Evolutionary conservation across 2,797 vertebrate species (phyloP), one percentile per base, ranked within the genome.

Genomic region (Apogon hyalosoma): DNA sequence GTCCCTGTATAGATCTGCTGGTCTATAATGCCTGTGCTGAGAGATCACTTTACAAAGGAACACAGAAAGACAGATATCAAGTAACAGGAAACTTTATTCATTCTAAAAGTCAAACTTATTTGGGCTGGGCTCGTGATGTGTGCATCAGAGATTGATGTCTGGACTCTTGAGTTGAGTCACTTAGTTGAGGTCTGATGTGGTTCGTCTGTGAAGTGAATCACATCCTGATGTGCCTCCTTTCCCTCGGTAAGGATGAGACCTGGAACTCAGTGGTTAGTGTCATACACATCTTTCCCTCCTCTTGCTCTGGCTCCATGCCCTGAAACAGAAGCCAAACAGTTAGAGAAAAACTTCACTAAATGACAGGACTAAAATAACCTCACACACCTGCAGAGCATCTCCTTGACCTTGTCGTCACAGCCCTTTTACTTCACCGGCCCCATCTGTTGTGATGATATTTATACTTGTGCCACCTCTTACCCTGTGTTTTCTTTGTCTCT

Each of bases 341-440:
- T 41, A 74, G 54, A 79, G 65, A 72, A 79, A 60, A 76, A 86
- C 79, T 63, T 75, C 45, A 55, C 53, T 84, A 63, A 83, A 75
- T 69, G 80, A 83, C 33, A 58, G 48, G 67, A 82, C 75, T 15
- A 49, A 79, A 89, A 88, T 79, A 85, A 79, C 81, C 77, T 72
- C 69, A 73, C 74, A 42, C 78, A 82, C 71, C 55, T 61, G 6
- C 63, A 12, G 64, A 66, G 48, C 53, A 54, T 83, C 76, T 83
- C 77, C 74, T 82, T 87, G 79, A 91, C 90, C 89, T 88, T 90
- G 85, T 71, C 75, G 41, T 74, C 69, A 70, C 78, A 77, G 81
- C 80, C 63, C 77, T 62, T 73, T 48, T 56, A 62, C 72, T 77
- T 50, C 39, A 69, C 0, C n/a, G 54, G 11, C 9, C 55, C 59